Conservation (phyloP, 2,888 invertebrate species). For the Macrophya alboannulata region DNA sequence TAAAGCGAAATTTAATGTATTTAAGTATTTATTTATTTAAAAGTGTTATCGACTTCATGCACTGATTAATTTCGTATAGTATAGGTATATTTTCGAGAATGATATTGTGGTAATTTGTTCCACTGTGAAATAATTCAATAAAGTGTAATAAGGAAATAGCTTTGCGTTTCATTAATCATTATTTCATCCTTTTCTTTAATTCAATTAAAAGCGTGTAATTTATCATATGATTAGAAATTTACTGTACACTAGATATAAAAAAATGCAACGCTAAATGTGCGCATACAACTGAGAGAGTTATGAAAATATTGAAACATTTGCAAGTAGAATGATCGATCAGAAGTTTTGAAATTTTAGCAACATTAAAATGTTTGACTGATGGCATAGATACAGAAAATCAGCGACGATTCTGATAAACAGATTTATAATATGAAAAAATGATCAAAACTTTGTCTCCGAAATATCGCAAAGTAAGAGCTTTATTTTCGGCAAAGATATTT, state of each 20-base stretch:
- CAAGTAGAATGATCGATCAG: not conserved
- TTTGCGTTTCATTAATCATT: not conserved
- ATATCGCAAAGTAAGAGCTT: not conserved
- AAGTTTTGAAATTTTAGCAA: not conserved
- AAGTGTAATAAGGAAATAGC: not conserved
- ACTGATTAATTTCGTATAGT: not conserved
- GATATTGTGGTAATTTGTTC: not conserved
- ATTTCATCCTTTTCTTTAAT: not conserved
- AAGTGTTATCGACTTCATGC: not conserved
- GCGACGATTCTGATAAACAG: not conserved
- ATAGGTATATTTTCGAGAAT: not conserved
- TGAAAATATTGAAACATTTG: constrained; percentile 38
- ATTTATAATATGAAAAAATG: not conserved
- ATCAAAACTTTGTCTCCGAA: not conserved
- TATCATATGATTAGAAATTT: not conserved
- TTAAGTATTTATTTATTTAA: not conserved
- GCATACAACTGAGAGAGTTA: not conserved
- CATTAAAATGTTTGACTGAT: not conserved
- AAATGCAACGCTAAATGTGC: not conserved
- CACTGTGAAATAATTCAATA: constrained; percentile 3
- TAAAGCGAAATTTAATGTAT: not conserved
- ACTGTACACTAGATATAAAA: not conserved
- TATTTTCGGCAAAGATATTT: not conserved
- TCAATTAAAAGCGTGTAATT: not conserved
- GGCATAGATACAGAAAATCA: not conserved